A percentile compares a stretch with the other conserved stretches of the same genome.
phyloP scores from a whole-genome alignment of 2,797 vertebrate genomes.

The Xerus rutilus region DNA sequence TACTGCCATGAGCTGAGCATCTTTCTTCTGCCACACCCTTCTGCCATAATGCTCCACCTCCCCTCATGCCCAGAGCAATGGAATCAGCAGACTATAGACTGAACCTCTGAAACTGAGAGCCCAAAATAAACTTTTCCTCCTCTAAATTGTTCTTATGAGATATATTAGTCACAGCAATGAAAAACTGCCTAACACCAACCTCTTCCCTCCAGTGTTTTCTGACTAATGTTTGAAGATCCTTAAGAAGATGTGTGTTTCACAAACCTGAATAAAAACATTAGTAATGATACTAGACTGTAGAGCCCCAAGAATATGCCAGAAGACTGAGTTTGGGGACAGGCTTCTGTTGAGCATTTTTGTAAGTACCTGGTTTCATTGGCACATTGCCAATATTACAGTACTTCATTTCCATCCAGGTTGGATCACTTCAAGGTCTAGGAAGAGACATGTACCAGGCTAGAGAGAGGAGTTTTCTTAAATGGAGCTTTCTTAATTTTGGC shows the following conservation, averaged over 20 bases:
- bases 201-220: not conserved
- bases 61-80: too few species aligned
- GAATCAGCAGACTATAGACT: too few species aligned
- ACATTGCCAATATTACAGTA: not conserved
- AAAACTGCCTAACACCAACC: too few species aligned
- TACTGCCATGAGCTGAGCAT: too few species aligned
- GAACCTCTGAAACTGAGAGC: too few species aligned
- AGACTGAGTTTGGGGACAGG: not conserved
- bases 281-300: not conserved
- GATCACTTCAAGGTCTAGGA: not conserved
- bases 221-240: not conserved
- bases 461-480: not conserved
- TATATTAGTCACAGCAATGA: too few species aligned
- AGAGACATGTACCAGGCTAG: not conserved
- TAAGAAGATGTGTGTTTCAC: constrained; percentile 23
- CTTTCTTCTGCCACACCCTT: too few species aligned
- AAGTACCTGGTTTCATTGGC: not conserved
- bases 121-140: too few species aligned
- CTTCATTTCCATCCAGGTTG: not conserved
- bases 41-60: too few species aligned
- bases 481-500: not conserved
- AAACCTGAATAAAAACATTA: not conserved
- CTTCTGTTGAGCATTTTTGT: not conserved
- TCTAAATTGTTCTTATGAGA: too few species aligned
- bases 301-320: not conserved